phyloP scores from a whole-genome alignment of 2,888 invertebrate species.

The Tenthredo scrophulariae region DNA sequence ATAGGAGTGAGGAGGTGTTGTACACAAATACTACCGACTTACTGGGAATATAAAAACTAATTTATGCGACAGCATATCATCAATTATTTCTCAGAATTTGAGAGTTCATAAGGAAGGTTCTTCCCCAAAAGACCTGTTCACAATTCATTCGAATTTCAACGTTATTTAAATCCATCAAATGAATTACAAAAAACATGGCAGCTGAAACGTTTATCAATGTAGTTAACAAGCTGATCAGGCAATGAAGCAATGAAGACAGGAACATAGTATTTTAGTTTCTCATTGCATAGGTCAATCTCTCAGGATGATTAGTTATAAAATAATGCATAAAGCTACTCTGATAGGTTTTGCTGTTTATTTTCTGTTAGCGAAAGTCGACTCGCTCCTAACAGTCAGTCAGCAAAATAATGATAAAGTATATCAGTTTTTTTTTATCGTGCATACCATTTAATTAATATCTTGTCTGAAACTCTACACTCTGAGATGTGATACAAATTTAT shows the following conservation, averaged over 20 bases:
- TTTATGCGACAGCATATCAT: not conserved
- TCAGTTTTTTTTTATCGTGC: not conserved
- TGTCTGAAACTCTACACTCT: not conserved
- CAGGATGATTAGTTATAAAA: not conserved
- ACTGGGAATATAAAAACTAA: not conserved
- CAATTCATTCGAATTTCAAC: not conserved
- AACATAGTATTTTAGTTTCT: not conserved
- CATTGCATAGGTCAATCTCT: not conserved
- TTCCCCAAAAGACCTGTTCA: not conserved
- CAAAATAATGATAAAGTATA: constrained; percentile 10
- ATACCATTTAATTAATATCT: not conserved
- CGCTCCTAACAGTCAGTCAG: not conserved
- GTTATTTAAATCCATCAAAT: not conserved
- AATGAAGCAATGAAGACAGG: not conserved
- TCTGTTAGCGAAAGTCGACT: not conserved
- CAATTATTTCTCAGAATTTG: constrained; percentile 1
- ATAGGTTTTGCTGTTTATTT: not conserved
- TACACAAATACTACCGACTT: not conserved
- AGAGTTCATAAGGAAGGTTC: not conserved
- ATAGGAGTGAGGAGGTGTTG: not conserved
- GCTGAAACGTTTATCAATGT: not conserved
- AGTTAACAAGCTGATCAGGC: not conserved
- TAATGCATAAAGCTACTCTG: not conserved
- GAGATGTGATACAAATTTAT: not conserved
- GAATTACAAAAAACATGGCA: not conserved